Base-by-base conservation (phyloP, 2,797 vertebrate genomes). In the Hybognathus amarus region DNA sequence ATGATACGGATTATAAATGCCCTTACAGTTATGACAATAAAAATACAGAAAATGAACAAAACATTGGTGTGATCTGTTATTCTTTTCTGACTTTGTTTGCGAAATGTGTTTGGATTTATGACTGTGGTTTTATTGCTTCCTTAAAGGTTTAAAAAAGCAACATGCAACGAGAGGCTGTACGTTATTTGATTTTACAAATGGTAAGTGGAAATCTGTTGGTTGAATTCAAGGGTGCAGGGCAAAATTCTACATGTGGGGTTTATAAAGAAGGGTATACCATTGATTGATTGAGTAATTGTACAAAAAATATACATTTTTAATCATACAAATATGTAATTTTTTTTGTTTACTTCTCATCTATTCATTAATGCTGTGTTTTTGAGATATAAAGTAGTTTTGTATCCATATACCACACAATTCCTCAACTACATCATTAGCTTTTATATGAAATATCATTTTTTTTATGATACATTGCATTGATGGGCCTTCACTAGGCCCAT, bases 21-120 rank as follows among this genome's bases (percentile, higher is more conserved):
- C 88, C 88, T 87, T 87, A 90, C 91, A 92, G 92, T 91, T 94
- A 94, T 91, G 91, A 93, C 90, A 95, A 94, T 95, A 94, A 95
- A 95, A 93, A 83, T 77, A 88, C 69, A 80, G 87, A 81, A 93
- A 94, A 93, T 36, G 91, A 89, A 47, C 83, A 47, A 84, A 82
- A 85, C 12, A 6, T 5, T 42, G 11, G 50, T 15, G 33, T 71
- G 10, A 36, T 42, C 73, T 40, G 47, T 18, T 12, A 66, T 38
- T n/a, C 24, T 15, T n/a, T 18, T 7, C 11, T 38, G 15, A 61
- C 9, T 61, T 61, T 76, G 20, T 4, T 6, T 73, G 69, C 38
- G 71, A 76, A 61, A 27, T 56, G 50, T 54, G 11, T 38, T n/a
- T 24, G 27, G 33, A 76, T 8, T 59, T 59, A 5, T 56, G 73